Evolutionary conservation across 2,797 vertebrate genomes (phyloP), one percentile per base, ranked within the genome.

Genomic region (Crocidura indochinensis): DNA sequence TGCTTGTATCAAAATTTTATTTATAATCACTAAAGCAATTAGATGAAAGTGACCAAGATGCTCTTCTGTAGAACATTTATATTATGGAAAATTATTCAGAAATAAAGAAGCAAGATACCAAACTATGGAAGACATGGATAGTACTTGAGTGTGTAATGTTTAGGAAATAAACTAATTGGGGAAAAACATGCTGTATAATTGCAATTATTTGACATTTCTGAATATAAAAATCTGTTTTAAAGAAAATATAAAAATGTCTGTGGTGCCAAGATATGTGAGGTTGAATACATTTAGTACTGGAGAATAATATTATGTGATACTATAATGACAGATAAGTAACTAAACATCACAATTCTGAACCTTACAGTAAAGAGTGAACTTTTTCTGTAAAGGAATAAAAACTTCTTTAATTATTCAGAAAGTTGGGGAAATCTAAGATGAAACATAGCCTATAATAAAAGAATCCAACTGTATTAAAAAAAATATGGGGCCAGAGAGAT

Each of bases 151-250:
- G 56, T 62, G 29, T 79, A 65, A 26, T 53, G 56, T 29, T 64
- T 60, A 68, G n/a, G 31, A 65, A 84, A 84, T 26, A 83, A 93
- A 53, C 51, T 53, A 53, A 53, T 53, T 53, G 12, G 51, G 81
- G 62, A 27, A 20, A 15, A 49, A 4, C 7, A n/a, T 38, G 24
- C 12, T 68, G 1, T 80, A 47, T n/a, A 2, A 38, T 88, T 75
- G 64, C 78, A 83, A 72, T 44, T 71, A 81, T 65, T 56, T 71
- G n/a, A 85, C 38, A 49, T 85, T 85, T 91, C 69, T 85, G 29
- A 62, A 75, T 27, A 75, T 7, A 14, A 53, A 53, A 53, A 14
- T 53, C 51, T 53, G 31, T 31, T 80, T 80, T 49, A 56, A 11
- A 47, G 22, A 84, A 47, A 68, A 47, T 8, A 85, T 8, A 29